Base-by-base conservation (phyloP, 2,113 vertebrate genomes). In the Stigmatopora argus region DNA sequence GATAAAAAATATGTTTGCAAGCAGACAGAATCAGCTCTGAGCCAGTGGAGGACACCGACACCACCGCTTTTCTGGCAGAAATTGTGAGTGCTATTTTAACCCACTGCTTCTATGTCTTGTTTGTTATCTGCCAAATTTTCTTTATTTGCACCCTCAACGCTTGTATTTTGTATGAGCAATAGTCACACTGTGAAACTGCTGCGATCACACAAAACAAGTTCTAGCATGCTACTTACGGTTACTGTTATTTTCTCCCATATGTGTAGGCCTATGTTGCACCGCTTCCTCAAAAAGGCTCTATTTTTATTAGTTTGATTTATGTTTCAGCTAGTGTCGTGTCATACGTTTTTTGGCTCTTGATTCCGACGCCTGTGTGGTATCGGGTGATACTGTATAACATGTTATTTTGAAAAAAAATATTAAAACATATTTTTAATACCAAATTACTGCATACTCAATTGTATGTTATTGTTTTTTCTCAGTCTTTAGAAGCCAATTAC, bases 11-110 rank as follows among this genome's bases (percentile, higher is more conserved):
- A 18, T 67, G 56, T 45, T 55, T 56, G 73, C 51, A 69, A 62
- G 21, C 84, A 94, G 94, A 89, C 77, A 89, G 87, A 78, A 89
- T 66, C 76, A 74, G 76, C 64, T 93, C 93, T 70, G 94, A 94
- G 66, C 96, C 96, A 0, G 95, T 99, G 78, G 96, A 99, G 80
- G 96, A 99, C 80, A 96, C 92, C 0, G 96, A 98, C 82, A 95
- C 96, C 21, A 98, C 94, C 86, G 94, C 91, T 78, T 90, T 96
- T 35, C 87, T 94, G n/a, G 89, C 91, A 78, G 83, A 92, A 75
- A 83, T 89, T 89, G 96, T 98, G 88, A 44, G 92, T 1, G 15
- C 26, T 14, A 58, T 38, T 51, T 46, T 66, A 11, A 52, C 23
- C 12, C 3, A 56, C 52, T 0, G 38, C 51, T 5, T 70, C 18